Evolutionary conservation across 2,797 vertebrate genomes (phyloP), one percentile per base, ranked within the genome.

Genomic region (Takifugu rubripes): DNA sequence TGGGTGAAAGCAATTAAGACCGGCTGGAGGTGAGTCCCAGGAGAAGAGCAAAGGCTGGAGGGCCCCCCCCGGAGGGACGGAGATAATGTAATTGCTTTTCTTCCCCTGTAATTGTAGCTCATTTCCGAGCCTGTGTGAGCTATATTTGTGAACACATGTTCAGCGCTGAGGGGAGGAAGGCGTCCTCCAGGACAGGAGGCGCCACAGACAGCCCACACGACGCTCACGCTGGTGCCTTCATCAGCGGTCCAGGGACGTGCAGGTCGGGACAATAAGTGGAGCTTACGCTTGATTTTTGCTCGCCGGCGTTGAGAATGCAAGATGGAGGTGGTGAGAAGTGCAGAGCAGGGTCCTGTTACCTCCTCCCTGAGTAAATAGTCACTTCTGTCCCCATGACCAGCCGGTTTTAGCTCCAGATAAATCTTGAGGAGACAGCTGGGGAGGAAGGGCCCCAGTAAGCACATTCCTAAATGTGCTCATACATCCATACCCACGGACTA

Each of bases 361-460:
- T 12, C 44, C 59, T 64, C 59, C 27, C 45, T 69, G 54, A 67
- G 68, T 54, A 66, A 71, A 73, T 65, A 78, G 76, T 56, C 24
- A 17, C 77, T 76, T 68, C 70, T 70, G 71, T 77, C 72, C 71
- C 63, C 54, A 54, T 14, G 55, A 45, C 64, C 68, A 29, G 85
- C 84, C 84, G 52, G 80, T 88, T 90, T 86, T 88, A 90, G 88
- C 84, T 81, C 72, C 75, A 83, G 82, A 89, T 89, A 89, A 86
- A 88, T 89, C 85, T 88, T 62, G 6, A 69, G 61, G 64, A 70
- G 84, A 89, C 88, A 90, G 86, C 87, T 90, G 88, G 59, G 68
- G 48, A 81, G 78, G 76, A 84, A 87, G 80, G 79, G 56, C 83
- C 78, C 84, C 69, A 78, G 84, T 89, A 80, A 88, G 87, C 86